A percentile compares a stretch with the other conserved stretches of the same genome.
These are phyloP conservation scores for Solenopsis fugax DNA, from an alignment of 1,140 invertebrate genomes.

Conservation along the genomic window DNA sequence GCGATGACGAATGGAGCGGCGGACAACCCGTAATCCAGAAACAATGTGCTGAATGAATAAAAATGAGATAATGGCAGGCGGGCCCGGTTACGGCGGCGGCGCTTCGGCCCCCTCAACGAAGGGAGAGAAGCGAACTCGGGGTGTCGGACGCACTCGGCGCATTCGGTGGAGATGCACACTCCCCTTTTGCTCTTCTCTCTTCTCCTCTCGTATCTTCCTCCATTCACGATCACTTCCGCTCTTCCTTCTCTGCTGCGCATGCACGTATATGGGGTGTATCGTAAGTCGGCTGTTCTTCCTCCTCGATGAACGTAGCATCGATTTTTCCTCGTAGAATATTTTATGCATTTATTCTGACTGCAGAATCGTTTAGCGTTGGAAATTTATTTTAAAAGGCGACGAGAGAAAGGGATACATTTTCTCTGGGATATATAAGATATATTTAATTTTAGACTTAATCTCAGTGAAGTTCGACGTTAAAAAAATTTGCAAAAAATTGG, in stretches of 20 bases:
- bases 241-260: slow-evolving; percentile 1
- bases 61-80: slow-evolving; percentile 77
- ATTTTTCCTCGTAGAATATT: slow-evolving; percentile 8
- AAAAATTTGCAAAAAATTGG: neutral
- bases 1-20: slow-evolving; percentile 76
- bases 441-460: neutral
- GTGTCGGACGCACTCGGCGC: slow-evolving; percentile 60
- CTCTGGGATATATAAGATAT: neutral
- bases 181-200: neutral
- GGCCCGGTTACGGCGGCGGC: slow-evolving; percentile 7
- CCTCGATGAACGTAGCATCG: slow-evolving; percentile 11
- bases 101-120: slow-evolving; percentile 48
- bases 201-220: slow-evolving; percentile 20
- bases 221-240: slow-evolving; percentile 11
- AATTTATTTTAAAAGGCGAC: neutral
- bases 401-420: neutral
- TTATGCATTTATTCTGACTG: neutral
- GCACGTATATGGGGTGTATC: slow-evolving; percentile 12
- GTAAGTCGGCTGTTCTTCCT: neutral
- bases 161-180: slow-evolving; percentile 43
- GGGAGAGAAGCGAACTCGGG: slow-evolving; percentile 34
- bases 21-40: slow-evolving; percentile 78
- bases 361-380: slow-evolving; percentile 7
- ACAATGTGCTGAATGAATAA: slow-evolving; percentile 80
- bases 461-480: too few relatives aligned